phyloP scores from a whole-genome alignment of 2,797 vertebrate species.

The Vespertilio murinus region DNA sequence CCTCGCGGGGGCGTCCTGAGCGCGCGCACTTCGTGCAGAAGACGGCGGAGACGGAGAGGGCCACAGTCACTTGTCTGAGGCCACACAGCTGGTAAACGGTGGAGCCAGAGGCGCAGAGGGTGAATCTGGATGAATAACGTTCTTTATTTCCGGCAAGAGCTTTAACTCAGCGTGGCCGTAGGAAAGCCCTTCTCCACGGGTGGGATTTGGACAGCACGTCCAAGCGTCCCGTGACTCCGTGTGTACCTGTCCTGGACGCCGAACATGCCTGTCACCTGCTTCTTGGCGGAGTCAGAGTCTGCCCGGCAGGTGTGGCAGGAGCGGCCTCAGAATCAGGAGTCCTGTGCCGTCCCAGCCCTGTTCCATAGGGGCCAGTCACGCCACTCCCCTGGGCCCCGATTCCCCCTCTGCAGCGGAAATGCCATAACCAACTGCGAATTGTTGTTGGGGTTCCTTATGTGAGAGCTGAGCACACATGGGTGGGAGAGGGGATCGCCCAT shows the following conservation, averaged over 20 bases:
- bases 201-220: not conserved
- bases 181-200: not conserved
- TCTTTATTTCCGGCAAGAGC: not conserved
- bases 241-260: not conserved
- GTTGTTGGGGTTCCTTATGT: not conserved
- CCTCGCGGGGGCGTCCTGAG: not conserved
- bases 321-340: not conserved
- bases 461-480: not conserved
- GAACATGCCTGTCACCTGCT: not conserved
- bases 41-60: not conserved
- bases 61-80: not conserved
- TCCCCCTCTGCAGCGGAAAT: not conserved
- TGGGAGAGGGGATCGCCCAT: fast-evolving
- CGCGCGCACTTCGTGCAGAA: not conserved
- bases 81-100: not conserved
- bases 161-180: not conserved
- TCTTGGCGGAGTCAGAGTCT: not conserved
- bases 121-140: not conserved
- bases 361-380: not conserved
- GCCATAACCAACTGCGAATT: not conserved
- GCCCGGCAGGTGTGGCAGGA: not conserved
- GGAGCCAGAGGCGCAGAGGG: not conserved
- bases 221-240: not conserved
- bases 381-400: not conserved
- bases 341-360: not conserved